Evolutionary conservation across 2,113 vertebrate species (phyloP), one percentile per base, ranked within the genome.

Genomic region (Halichoerus grypus): DNA sequence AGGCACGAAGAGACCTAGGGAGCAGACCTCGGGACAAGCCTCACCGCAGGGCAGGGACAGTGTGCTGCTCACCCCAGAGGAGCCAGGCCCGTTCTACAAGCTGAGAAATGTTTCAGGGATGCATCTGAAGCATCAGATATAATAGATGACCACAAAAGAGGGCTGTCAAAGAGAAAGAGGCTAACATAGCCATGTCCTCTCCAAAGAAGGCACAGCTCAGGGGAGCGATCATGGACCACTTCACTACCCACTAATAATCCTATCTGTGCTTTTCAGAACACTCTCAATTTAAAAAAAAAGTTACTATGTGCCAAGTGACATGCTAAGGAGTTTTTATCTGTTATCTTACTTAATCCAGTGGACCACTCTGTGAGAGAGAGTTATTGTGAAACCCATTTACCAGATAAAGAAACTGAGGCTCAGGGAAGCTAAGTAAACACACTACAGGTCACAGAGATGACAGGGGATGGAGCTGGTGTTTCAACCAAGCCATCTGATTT

Each of bases 71-170:
- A 8, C 69, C 63, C 74, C 57, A 42, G 16, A 15, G 26, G 19
- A 77, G 19, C 3, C 0, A 61, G 33, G 53, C 51, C 55, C n/a
- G 57, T 15, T 59, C 28, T 76, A 24, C 84, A 49, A 31, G 26
- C 59, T 16, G 2, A 49, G 69, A 15, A 19, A 39, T 26, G 36
- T 0, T 0, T 89, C 36, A 36, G 33, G 46, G 0, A 0, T n/a
- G 8, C 2, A 7, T n/a, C 51, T 65, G 42, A 39, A 46, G 9
- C 9, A 49, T 71, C 71, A 55, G 36, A 8, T 59, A 46, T 92
- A 14, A 63, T 13, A 57, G 26, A 10, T 6, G 42, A 12, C 42
- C 36, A 13, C 24, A 31, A n/a, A 76, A 59, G 31, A 13, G 13
- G 1, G 12, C 83, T 77, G 4, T 21, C 4, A 36, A 85, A 55